A percentile compares a stretch with the other conserved stretches of the same genome.
Conservation (phyloP, 2,113 vertebrate genomes). For the Chiloscyllium plagiosum region DNA sequence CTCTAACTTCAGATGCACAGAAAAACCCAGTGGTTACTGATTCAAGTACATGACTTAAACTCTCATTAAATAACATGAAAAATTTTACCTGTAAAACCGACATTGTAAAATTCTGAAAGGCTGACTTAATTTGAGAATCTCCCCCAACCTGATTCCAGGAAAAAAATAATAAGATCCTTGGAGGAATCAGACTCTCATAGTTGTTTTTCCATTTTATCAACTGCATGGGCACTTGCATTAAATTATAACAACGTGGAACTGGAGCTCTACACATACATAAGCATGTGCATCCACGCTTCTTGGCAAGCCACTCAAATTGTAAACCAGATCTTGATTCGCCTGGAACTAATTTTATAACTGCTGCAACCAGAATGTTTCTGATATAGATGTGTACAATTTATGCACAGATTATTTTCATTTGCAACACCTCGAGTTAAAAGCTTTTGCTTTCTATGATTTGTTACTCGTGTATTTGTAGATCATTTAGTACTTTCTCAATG, state of each 20-base stretch:
- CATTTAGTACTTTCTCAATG: not conserved
- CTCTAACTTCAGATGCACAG: no score
- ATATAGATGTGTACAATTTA: not conserved
- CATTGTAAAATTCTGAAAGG: not conserved
- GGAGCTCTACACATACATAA: not conserved
- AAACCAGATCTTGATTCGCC: not conserved
- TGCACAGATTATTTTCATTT: not conserved
- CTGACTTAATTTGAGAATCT: not conserved
- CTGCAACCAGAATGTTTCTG: not conserved
- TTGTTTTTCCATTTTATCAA: not conserved
- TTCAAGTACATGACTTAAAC: no score
- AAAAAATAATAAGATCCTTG: not conserved
- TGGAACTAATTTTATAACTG: not conserved
- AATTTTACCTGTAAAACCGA: no score
- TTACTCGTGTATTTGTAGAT: not conserved
- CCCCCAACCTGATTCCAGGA: not conserved
- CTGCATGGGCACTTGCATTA: not conserved
- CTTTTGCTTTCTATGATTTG: not conserved
- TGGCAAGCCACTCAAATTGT: no score
- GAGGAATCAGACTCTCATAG: not conserved
- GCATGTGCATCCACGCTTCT: not conserved
- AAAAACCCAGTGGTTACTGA: no score
- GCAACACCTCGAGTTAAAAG: not conserved
- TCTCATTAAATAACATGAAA: no score
- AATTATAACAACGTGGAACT: not conserved